These are phyloP conservation scores for Larimichthys polyactis DNA, from an alignment of 2,113 vertebrate species.

Conservation along the genomic window DNA sequence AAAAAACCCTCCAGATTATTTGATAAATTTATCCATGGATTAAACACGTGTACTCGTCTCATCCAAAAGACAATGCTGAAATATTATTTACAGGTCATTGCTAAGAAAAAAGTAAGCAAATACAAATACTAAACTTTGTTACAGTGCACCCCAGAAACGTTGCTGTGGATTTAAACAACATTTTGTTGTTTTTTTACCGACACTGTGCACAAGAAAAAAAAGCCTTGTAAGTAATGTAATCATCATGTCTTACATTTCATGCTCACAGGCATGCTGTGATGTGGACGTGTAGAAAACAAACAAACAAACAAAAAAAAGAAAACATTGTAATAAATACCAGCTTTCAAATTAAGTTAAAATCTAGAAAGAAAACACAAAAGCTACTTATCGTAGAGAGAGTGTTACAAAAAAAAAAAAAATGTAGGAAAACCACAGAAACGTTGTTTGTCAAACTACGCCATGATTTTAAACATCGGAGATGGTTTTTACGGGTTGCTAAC, in stretches of 20 bases:
- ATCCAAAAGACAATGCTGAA: constrained; percentile 66
- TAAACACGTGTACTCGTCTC: constrained; percentile 69
- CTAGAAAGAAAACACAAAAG: constrained; percentile 39
- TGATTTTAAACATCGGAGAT: constrained; percentile 46
- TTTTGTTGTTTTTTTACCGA: constrained; percentile 15
- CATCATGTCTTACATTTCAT: constrained; percentile 39
- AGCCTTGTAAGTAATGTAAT: constrained; percentile 37
- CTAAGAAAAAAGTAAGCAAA: constrained; percentile 72
- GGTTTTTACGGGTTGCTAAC: constrained; percentile 24
- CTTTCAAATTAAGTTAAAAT: constrained; percentile 48
- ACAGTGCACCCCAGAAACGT: constrained; percentile 55
- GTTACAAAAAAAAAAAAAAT: constrained; percentile 47
- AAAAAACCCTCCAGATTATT: constrained; percentile 70
- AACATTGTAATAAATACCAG: constrained; percentile 64
- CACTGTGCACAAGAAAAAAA: constrained; percentile 52
- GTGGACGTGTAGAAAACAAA: constrained; percentile 57
- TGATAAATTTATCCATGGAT: constrained; percentile 63
- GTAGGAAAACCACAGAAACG: constrained; percentile 42
- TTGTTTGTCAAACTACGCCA: constrained; percentile 42
- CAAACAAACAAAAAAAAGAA: constrained; percentile 21
- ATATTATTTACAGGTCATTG: constrained; percentile 76
- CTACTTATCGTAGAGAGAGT: constrained; percentile 26
- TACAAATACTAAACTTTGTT: constrained; percentile 67
- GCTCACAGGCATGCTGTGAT: constrained; percentile 54
- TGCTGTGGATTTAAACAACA: constrained; percentile 48